Evolutionary conservation across 2,113 vertebrate species (phyloP).

Genomic region (Cheirogaleus medius): DNA sequence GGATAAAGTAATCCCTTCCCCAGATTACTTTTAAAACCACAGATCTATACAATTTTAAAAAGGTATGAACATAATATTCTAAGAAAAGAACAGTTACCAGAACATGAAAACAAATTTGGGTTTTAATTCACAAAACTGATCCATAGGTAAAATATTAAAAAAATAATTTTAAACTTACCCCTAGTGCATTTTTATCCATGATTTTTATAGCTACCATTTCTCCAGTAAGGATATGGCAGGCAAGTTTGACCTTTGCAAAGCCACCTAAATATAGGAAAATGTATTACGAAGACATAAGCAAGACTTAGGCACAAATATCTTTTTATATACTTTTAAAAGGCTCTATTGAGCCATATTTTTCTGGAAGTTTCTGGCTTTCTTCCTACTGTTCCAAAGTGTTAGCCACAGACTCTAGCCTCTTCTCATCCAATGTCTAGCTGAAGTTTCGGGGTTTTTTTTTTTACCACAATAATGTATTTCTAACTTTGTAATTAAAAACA

Average conservation of each 20-base stretch:
- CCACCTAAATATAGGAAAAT: conserved; percentile 87
- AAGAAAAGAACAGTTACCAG: conserved; percentile 33
- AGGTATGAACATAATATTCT: neutral
- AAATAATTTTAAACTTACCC: conserved; percentile 86
- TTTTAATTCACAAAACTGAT: conserved; percentile 44
- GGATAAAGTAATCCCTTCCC: neutral
- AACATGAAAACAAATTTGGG: neutral
- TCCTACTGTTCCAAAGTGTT: neutral
- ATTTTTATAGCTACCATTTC: conserved; percentile 98
- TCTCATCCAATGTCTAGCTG: neutral
- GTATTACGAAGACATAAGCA: neutral
- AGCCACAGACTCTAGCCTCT: neutral
- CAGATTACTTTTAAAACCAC: conserved; percentile 10
- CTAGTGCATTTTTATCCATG: conserved; percentile 94
- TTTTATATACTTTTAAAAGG: neutral
- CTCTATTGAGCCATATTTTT: neutral
- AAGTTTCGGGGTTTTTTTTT: neutral
- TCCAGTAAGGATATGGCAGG: conserved; percentile 91
- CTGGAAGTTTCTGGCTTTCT: conserved; percentile 8
- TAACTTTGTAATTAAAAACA: conserved; percentile 20
- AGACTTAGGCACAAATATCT: neutral
- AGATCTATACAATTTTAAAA: neutral
- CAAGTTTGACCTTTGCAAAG: conserved; percentile 97
- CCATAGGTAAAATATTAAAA: neutral
- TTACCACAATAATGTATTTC: neutral